Percentiles rank a stretch among this genome's conserved stretches.
phyloP scores from a whole-genome alignment of 64 coral and sea anemone species.

The Astreopora myriophthalma region DNA sequence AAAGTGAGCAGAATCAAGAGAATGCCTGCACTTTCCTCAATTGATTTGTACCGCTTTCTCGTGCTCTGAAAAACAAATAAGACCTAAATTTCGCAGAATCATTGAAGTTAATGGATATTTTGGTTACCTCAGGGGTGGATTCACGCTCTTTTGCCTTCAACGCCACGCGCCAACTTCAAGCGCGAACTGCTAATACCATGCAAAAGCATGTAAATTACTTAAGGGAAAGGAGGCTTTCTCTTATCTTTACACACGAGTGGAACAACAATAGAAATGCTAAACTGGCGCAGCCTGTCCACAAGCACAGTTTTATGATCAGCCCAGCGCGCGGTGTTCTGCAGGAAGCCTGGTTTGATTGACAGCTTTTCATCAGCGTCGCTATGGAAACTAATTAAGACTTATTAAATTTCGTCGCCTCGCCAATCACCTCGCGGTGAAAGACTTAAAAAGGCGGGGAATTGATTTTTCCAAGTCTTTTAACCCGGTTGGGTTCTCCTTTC shows the following conservation, averaged over 20 bases:
- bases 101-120: background rate
- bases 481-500: constrained; percentile 41
- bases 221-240: constrained; percentile 60
- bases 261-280: constrained; percentile 66
- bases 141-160: background rate
- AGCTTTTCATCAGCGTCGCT: constrained; percentile 43
- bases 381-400: constrained; percentile 85
- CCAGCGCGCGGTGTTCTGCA: background rate
- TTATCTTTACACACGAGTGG: constrained; percentile 78
- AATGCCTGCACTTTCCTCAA: constrained; percentile 32
- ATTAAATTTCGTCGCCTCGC: constrained; percentile 81
- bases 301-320: background rate
- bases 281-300: constrained; percentile 20
- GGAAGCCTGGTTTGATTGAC: constrained; percentile 82
- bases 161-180: constrained; percentile 19
- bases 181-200: constrained; percentile 46
- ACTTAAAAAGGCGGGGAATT: constrained; percentile 50
- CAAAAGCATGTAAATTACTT: constrained; percentile 92
- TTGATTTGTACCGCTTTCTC: background rate
- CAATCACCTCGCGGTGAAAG: constrained; percentile 64
- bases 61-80: background rate
- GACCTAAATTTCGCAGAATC: constrained; percentile 5
- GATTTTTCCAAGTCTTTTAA: constrained; percentile 70
- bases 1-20: constrained; percentile 32
- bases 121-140: constrained; percentile 26